Evolutionary conservation across 2,113 vertebrate species (phyloP), one percentile per base, ranked within the genome.

Genomic region (Lucifuga dentata): DNA sequence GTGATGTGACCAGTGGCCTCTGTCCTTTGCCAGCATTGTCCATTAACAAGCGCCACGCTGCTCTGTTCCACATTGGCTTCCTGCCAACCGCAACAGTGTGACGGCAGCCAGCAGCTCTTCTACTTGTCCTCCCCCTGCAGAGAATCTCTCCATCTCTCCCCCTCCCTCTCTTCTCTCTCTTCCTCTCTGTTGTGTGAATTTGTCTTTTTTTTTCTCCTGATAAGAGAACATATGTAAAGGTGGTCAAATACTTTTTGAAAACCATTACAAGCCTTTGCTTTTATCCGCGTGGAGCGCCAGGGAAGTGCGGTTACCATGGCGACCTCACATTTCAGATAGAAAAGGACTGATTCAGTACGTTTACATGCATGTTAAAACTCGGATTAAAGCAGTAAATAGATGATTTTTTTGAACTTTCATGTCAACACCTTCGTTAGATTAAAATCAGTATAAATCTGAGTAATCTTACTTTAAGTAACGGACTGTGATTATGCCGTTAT

Each of bases 51-150:
- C 61, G 12, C 55, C 72, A 24, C 39, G 82, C 61, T 11, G 75
- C 76, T 75, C 66, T 63, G 73, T 78, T 61, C 26, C 63, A 51
- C 38, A 13, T 43, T 19, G 64, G 62, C 85, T 65, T 17, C 49
- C 61, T 67, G 70, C 71, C 66, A 41, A 61, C 17, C 44, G 60
- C 35, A n/a, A 68, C 66, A 72, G 60, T 62, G 46, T 6, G 66
- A 68, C n/a, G 51, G 62, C 66, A 36, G 79, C 70, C 73, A 52
- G 76, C 56, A 67, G 70, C 71, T 87, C 52, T 8, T 80, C 80
- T 68, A 55, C 67, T 67, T 80, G 21, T 7, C 2, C 12, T 24
- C 29, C 33, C 7, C n/a, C 36, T 2, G 24, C 20, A 36, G 11
- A 39, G 49, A 48, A 2, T 45, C 32, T 56, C 23, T 70, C 40